Evolutionary conservation across 2,113 vertebrate genomes (phyloP).

Genomic region (Phalacrocorax pelagicus): DNA sequence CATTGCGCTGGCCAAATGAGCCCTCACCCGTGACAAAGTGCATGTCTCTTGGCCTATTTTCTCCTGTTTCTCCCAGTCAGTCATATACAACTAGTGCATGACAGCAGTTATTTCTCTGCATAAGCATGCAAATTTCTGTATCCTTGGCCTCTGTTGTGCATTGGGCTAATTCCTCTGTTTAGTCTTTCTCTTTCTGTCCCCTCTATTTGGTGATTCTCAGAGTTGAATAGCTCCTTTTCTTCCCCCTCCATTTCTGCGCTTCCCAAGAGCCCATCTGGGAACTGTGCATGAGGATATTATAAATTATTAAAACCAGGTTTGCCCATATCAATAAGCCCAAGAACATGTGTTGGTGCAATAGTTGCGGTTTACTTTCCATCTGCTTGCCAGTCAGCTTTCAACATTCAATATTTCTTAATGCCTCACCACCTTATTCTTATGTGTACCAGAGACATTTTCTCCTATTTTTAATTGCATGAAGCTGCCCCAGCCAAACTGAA

Average conservation of each 20-base stretch:
- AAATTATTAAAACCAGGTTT: slow-evolving; percentile 35
- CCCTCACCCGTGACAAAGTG: neutral
- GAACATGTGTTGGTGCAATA: slow-evolving; percentile 28
- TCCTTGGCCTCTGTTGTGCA: neutral
- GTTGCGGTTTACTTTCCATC: slow-evolving; percentile 19
- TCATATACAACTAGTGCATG: neutral
- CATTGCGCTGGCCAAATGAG: neutral
- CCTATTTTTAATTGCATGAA: neutral
- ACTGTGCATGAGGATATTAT: neutral
- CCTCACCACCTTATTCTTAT: neutral
- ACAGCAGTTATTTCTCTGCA: neutral
- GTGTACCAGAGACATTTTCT: neutral
- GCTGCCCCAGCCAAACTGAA: neutral
- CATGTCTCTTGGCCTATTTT: neutral
- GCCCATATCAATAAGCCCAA: neutral
- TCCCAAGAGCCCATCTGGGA: neutral
- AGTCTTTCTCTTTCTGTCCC: neutral
- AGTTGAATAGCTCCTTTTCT: neutral
- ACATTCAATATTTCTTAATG: slow-evolving; percentile 25
- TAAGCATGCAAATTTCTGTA: neutral
- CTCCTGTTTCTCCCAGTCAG: neutral
- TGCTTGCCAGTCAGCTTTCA: slow-evolving; percentile 46
- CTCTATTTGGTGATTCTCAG: neutral
- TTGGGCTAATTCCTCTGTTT: neutral
- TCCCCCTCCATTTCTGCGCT: neutral